Evolutionary conservation across 1,140 invertebrate genomes (phyloP).

Genomic region (Ptiloglossa arizonensis): DNA sequence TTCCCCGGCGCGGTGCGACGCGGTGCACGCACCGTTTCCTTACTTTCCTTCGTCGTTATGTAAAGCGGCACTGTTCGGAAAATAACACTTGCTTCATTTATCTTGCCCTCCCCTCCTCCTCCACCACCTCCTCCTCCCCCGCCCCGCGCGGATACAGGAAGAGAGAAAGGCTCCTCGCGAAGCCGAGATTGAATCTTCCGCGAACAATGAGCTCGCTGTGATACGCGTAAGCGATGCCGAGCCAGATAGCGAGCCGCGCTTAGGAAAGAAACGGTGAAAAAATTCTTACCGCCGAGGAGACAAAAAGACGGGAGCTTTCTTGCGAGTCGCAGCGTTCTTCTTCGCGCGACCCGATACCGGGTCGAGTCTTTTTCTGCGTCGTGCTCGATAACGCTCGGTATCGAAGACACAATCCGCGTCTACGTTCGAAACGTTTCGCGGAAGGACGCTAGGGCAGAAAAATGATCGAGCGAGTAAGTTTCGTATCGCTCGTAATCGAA

Average conservation of each 20-base stretch:
- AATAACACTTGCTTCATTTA: slow-evolving; percentile 49
- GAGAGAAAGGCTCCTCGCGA: slow-evolving; percentile 31
- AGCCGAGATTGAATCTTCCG: slow-evolving; percentile 39
- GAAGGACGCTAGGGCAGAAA: too few relatives aligned
- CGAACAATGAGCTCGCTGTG: slow-evolving; percentile 45
- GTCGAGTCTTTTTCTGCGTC: too few relatives aligned
- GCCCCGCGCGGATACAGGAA: slow-evolving; percentile 33
- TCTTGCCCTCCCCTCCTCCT: background rate
- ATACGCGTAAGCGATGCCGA: slow-evolving; percentile 43
- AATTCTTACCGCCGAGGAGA: background rate
- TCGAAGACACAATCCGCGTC: too few relatives aligned
- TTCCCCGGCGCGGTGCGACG: background rate
- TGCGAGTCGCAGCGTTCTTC: too few relatives aligned
- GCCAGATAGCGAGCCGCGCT: slow-evolving; percentile 5
- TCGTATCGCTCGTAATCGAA: too few relatives aligned
- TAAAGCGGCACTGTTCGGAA: slow-evolving; percentile 42
- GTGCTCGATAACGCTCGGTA: too few relatives aligned
- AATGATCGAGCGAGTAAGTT: too few relatives aligned
- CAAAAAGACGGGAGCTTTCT: background rate
- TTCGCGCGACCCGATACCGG: too few relatives aligned
- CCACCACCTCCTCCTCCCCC: too few relatives aligned
- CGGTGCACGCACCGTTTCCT: slow-evolving; percentile 25
- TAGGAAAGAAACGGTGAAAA: background rate
- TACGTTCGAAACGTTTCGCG: too few relatives aligned
- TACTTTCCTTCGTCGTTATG: slow-evolving; percentile 54